Base-by-base conservation (phyloP, 2,797 vertebrate species). In the Helicolenus hilgendorfi region DNA sequence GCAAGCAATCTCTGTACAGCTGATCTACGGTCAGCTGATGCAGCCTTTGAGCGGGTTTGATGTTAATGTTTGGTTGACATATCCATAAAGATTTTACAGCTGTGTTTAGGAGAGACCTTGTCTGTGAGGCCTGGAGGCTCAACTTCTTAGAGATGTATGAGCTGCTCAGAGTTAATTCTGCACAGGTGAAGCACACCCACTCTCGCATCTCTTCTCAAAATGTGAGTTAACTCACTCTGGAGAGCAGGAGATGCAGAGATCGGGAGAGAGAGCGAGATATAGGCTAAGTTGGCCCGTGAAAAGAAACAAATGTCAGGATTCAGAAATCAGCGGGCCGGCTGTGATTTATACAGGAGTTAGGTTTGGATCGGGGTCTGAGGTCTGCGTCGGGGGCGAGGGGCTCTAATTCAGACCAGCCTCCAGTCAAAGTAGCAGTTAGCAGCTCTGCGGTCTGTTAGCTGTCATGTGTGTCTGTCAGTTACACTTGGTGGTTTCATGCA, bases 271-370 rank as follows among this genome's bases (percentile, higher is more conserved):
- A 84, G 45, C 1, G 9, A 84, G 79, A 83, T 74, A 79, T 45
- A 74, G 84, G 70, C 35, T 75, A 33, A 82, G 74, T 71, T 95
- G 93, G 92, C 91, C 79, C 26, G 27, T 81, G 91, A 95, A 95
- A 88, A 94, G 90, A 96, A 94, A 90, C 86, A 95, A 94, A 93
- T 27, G 87, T 94, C 92, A 96, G 85, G 77, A 92, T 85, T 88
- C 86, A 93, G 81, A 88, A 95, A 91, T 94, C 80, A 88, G 86
- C 86, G 87, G 89, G 83, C 72, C 38, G 45, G 82, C 62, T 70
- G 67, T 71, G 81, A 95, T 96, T 95, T 95, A 95, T 86, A 53
- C 56, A 76, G 77, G 75, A 89, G 87, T 85, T 72, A 68, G 84
- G 84, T 89, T 91, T 92, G 83, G 83, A 88, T 91, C 77, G 5